Conservation (phyloP, 2,888 invertebrate species). For the Ichneumon xanthorius region DNA sequence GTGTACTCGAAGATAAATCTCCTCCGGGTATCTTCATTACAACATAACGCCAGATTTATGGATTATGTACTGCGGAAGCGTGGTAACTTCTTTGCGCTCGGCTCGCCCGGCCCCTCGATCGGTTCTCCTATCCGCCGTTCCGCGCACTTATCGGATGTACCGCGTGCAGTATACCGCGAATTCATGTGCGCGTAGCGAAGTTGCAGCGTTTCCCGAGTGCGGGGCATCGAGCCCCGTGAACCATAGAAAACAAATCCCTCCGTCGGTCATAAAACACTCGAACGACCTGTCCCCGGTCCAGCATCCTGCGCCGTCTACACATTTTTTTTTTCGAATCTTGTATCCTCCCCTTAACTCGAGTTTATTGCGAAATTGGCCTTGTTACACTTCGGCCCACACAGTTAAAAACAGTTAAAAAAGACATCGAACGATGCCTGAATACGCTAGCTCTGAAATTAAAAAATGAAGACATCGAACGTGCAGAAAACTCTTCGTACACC, state of each 20-base stretch:
- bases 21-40: slow-evolving; percentile 27
- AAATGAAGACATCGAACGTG: too few relatives aligned
- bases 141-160: slow-evolving; percentile 17
- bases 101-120: slow-evolving; percentile 26
- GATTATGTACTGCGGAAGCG: slow-evolving; percentile 21
- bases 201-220: slow-evolving; percentile 26
- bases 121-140: slow-evolving; percentile 30
- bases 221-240: slow-evolving; percentile 68
- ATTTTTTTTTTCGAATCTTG: slow-evolving; percentile 48
- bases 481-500: too few relatives aligned
- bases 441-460: too few relatives aligned
- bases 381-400: background rate
- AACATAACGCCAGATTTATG: slow-evolving; percentile 47
- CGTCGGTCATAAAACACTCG: slow-evolving; percentile 73
- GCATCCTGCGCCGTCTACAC: slow-evolving; percentile 31
- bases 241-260: slow-evolving; percentile 72
- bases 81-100: slow-evolving; percentile 27
- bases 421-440: too few relatives aligned
- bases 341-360: slow-evolving; percentile 14
- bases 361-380: background rate
- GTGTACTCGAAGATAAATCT: background rate
- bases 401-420: too few relatives aligned
- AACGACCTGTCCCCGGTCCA: slow-evolving; percentile 39
- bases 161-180: background rate
- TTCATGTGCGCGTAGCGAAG: slow-evolving; percentile 1